Conservation (phyloP, 2,113 vertebrate genomes). For the Python bivittatus region DNA sequence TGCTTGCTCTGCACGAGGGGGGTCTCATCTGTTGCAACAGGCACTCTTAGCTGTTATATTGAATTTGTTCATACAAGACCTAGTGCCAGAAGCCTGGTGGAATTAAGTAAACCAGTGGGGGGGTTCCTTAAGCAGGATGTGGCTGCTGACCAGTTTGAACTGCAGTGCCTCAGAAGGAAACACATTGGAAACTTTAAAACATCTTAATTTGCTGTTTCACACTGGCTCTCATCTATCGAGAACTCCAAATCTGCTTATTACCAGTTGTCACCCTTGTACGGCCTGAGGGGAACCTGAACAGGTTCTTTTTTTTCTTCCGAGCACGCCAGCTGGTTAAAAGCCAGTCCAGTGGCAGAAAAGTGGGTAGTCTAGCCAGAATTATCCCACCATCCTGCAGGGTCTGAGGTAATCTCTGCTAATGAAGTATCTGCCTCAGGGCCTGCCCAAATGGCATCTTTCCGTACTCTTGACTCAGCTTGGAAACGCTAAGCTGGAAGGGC, state of each 20-base stretch:
- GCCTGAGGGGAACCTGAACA: background rate
- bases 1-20: constrained; percentile 3
- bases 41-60: constrained; percentile 1
- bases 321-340: background rate
- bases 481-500: background rate
- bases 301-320: background rate
- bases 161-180: constrained; percentile 45
- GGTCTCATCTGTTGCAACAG: background rate
- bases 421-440: background rate
- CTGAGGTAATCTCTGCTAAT: constrained; percentile 24
- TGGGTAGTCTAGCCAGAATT: background rate
- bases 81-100: constrained; percentile 20
- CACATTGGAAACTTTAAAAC: constrained; percentile 25
- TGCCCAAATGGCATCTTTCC: constrained; percentile 12
- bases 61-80: constrained; percentile 24
- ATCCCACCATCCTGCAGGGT: background rate
- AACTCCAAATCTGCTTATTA: constrained; percentile 17
- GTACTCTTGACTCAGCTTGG: constrained; percentile 9
- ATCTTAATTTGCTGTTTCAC: constrained; percentile 4
- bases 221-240: background rate
- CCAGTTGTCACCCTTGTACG: constrained; percentile 12
- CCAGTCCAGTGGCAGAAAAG: background rate
- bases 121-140: constrained; percentile 10
- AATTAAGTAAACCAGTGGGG: constrained; percentile 42
- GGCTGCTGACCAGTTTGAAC: constrained; percentile 30